Base-by-base conservation (phyloP, 2,888 invertebrate species). In the Thereva unica region DNA sequence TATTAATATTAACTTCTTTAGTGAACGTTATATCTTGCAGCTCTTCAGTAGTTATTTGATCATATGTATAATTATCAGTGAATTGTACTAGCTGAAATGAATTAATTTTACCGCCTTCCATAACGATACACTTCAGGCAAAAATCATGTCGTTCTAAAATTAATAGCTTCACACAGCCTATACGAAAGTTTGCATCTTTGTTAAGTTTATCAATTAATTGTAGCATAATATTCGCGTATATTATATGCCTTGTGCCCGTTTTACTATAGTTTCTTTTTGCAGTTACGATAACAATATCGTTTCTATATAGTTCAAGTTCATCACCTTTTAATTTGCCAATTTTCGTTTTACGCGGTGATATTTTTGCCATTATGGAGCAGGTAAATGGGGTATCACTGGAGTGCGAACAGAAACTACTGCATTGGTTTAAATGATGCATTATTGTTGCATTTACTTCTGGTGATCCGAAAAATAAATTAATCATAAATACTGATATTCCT, bases 21-120 rank as follows among this genome's bases (percentile, higher is more conserved):
- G 75, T 75, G 66, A 80, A 78, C 0, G 77, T 76, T 3, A 79
- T 64, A 47, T 79, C 78, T 67, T 79, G 78, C 1, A 79, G 67
- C 59, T 80, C 78, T 69, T 80, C 80, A 23, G 75, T 69, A 1
- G 79, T 78, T 3, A 78, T 37, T 4, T 64, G 38, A 23, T 54
- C 37, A 9, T 54, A 3, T 37, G 23, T 47, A 1, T 23, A 9
- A 54, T 64, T 8, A 37, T n/a, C 12, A 4, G 53, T 10, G 34
- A 54, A 47, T 5, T 34, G 3, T 4, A 64, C 64, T 23, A 7
- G 37, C 5, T 1, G 10, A 3, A n/a, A 3, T 1, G 64, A 45
- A 5, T 38, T 35, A 7, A 64, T 12, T 4, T 9, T 12, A 3
- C 64, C 64, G 5, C 4, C 23, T 6, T 44, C 54, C 3, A 57